Evolutionary conservation across 1,140 invertebrate genomes (phyloP).

Genomic region (Drosophila lacteicornis): DNA sequence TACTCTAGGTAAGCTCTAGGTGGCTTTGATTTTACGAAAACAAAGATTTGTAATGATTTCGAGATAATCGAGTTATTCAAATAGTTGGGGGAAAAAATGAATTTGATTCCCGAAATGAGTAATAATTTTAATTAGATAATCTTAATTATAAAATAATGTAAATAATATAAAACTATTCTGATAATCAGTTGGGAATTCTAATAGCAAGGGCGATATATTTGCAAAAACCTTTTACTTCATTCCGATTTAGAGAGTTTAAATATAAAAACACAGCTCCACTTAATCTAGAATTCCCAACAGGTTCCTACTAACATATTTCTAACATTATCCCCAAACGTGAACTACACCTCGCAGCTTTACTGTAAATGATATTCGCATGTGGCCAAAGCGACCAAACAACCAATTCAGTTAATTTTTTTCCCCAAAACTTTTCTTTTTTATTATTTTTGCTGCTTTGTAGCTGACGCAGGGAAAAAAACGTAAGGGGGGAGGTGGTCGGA

Average conservation of each 20-base stretch:
- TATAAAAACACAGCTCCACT: too few relatives aligned
- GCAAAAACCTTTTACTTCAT: too few relatives aligned
- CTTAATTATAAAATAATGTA: too few relatives aligned
- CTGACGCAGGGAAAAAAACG: constrained; percentile 61
- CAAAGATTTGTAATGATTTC: not conserved
- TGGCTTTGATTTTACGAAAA: not conserved
- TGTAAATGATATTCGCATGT: constrained; percentile 38
- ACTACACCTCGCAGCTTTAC: not conserved
- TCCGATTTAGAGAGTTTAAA: too few relatives aligned
- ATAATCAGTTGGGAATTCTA: too few relatives aligned
- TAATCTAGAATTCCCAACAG: not conserved
- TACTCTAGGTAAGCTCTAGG: not conserved
- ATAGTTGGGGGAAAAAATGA: not conserved
- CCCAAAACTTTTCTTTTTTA: constrained; percentile 22
- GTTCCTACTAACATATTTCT: too few relatives aligned
- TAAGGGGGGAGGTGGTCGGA: constrained; percentile 5
- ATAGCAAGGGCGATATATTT: too few relatives aligned
- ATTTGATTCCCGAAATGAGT: too few relatives aligned
- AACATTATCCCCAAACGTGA: not conserved
- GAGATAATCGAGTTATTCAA: not conserved
- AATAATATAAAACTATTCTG: too few relatives aligned
- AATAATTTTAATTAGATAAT: too few relatives aligned
- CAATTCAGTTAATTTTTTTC: constrained; percentile 23
- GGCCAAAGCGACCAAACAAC: constrained; percentile 18
- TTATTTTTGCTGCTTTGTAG: constrained; percentile 38